These are phyloP conservation scores for Plebejus argus DNA, from an alignment of 2,888 invertebrate species.

Conservation along the genomic window DNA sequence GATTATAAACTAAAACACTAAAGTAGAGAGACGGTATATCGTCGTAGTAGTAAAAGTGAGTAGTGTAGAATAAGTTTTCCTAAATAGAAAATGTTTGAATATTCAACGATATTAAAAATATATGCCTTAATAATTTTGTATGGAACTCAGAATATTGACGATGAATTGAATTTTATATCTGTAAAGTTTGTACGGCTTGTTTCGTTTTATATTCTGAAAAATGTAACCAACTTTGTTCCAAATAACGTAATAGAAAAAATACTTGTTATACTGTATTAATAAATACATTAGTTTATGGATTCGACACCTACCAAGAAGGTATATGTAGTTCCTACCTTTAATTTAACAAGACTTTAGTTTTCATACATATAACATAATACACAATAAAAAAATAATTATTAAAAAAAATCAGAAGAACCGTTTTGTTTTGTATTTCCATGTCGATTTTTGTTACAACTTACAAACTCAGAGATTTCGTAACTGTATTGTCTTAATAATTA, in stretches of 20 bases:
- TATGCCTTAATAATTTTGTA: slow-evolving; percentile 35
- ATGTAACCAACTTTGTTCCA: not conserved
- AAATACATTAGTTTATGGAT: too few relatives aligned
- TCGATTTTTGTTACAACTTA: not conserved
- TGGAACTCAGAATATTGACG: slow-evolving; percentile 11
- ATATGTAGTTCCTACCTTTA: not conserved
- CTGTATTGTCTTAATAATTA: not conserved
- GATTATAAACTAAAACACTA: slow-evolving; percentile 22
- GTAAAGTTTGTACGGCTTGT: not conserved
- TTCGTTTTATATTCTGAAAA: not conserved
- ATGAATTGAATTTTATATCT: slow-evolving; percentile 10
- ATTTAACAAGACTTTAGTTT: not conserved
- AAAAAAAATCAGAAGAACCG: not conserved
- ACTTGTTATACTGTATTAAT: too few relatives aligned
- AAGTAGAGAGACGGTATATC: slow-evolving; percentile 17
- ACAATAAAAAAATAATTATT: not conserved
- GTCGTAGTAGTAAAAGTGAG: slow-evolving; percentile 12
- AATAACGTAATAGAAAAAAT: not conserved
- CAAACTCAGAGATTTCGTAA: not conserved
- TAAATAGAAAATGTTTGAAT: slow-evolving; percentile 14
- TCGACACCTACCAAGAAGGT: not conserved
- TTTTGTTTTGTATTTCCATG: not conserved
- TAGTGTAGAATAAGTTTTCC: not conserved
- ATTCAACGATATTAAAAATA: slow-evolving; percentile 26
- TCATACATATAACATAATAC: not conserved